These are phyloP conservation scores for Collichthys lucidus DNA, from an alignment of 2,113 vertebrate genomes.

Conservation along the genomic window DNA sequence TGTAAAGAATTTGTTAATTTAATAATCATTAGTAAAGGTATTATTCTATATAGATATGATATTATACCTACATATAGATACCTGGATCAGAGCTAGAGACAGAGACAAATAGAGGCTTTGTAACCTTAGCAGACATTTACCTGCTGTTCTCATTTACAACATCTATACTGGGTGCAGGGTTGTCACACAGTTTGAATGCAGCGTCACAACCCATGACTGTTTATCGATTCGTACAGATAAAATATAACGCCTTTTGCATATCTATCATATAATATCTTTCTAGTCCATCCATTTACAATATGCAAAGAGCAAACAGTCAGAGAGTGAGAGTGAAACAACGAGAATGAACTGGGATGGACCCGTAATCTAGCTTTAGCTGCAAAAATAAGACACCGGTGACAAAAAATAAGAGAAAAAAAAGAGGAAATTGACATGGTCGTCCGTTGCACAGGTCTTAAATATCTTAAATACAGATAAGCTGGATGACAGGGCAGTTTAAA, in stretches of 20 bases:
- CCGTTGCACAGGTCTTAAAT: background rate
- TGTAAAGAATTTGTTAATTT: background rate
- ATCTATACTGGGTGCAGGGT: background rate
- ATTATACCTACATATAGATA: background rate
- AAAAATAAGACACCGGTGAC: background rate
- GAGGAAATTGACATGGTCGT: background rate
- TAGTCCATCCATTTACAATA: background rate
- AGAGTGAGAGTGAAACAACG: too few relatives aligned
- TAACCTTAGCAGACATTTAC: background rate
- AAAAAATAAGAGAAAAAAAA: too few relatives aligned
- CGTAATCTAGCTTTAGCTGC: background rate
- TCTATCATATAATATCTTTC: background rate
- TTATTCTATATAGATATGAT: background rate
- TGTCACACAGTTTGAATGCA: constrained; percentile 7
- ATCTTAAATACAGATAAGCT: background rate
- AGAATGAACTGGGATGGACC: background rate
- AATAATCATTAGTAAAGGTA: background rate
- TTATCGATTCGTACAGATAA: background rate
- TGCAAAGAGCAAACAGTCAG: background rate
- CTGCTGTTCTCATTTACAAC: constrained; percentile 5
- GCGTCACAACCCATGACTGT: background rate
- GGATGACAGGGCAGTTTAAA: background rate
- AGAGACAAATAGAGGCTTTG: background rate
- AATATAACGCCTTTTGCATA: background rate
- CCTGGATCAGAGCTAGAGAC: background rate